phyloP scores from a whole-genome alignment of 2,113 vertebrate genomes.

The Pollimyrus isidori region DNA sequence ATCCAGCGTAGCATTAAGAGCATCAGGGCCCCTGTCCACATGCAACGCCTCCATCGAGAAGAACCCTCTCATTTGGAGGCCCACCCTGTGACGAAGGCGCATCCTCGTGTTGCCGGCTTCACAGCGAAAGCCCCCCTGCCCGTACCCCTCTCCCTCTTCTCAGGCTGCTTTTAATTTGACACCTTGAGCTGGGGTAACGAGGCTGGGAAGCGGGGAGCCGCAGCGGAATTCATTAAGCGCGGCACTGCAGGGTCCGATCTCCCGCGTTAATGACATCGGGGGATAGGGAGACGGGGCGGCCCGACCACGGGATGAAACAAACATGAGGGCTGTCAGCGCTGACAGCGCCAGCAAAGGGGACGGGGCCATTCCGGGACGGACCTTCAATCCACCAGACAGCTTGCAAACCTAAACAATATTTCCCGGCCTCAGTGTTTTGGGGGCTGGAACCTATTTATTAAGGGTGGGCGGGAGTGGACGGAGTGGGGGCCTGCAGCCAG shows the following conservation, averaged over 20 bases:
- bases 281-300: conserved; percentile 87
- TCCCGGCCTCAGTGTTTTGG: background rate
- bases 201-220: conserved; percentile 68
- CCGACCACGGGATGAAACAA: conserved; percentile 88
- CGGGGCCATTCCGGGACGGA: conserved; percentile 74
- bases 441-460: conserved; percentile 7
- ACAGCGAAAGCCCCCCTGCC: background rate
- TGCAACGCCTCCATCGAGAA: background rate
- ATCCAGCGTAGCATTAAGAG: background rate
- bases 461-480: background rate
- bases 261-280: conserved; percentile 89
- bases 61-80: background rate
- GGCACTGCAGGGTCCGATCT: conserved; percentile 83
- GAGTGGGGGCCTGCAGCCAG: background rate
- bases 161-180: conserved; percentile 90
- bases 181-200: conserved; percentile 90
- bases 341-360: conserved; percentile 76
- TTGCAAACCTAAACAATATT: conserved; percentile 47
- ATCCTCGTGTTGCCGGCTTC: background rate
- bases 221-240: conserved; percentile 96
- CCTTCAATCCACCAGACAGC: conserved; percentile 71
- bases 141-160: conserved; percentile 49
- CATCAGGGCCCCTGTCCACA: background rate
- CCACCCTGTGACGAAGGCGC: background rate
- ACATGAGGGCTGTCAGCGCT: conserved; percentile 93